These are phyloP conservation scores for Drosophila recens DNA, from an alignment of 2,888 invertebrate species.

Conservation along the genomic window DNA sequence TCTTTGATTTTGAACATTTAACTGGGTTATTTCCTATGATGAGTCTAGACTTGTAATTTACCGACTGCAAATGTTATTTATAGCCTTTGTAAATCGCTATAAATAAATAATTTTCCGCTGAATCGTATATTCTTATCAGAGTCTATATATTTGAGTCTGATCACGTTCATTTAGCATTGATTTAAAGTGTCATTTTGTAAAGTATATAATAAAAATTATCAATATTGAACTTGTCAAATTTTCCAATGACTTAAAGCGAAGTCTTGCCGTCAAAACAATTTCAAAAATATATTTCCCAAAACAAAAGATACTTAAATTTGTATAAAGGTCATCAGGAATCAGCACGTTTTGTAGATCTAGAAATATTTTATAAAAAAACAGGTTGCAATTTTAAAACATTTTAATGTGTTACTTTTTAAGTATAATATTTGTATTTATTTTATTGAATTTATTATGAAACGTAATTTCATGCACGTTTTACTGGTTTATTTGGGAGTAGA, in stretches of 20 bases:
- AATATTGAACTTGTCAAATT: slow-evolving; percentile 31
- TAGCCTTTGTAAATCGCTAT: slow-evolving; percentile 31
- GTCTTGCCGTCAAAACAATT: not conserved
- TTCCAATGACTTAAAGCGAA: slow-evolving; percentile 61
- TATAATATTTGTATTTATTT: slow-evolving; percentile 6
- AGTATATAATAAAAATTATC: slow-evolving; percentile 25
- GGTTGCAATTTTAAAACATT: slow-evolving; percentile 37
- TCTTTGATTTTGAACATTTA: slow-evolving; percentile 2
- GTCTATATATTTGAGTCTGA: slow-evolving; percentile 7
- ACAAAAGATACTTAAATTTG: not conserved
- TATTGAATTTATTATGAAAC: slow-evolving; percentile 15
- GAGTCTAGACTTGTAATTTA: slow-evolving; percentile 15
- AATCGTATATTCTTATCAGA: slow-evolving; percentile 35
- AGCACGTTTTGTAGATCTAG: slow-evolving; percentile 9
- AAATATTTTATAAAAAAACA: slow-evolving; percentile 19
- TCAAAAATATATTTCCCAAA: not conserved
- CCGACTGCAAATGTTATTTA: slow-evolving; percentile 33
- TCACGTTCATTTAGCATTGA: slow-evolving; percentile 57
- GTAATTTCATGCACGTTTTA: slow-evolving; percentile 56
- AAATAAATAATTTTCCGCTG: slow-evolving; percentile 20
- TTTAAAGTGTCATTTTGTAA: slow-evolving; percentile 48
- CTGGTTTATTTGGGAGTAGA: slow-evolving; percentile 48
- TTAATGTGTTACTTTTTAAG: slow-evolving; percentile 2
- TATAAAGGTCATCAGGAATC: slow-evolving; percentile 36
- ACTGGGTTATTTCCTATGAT: slow-evolving; percentile 24